Base-by-base conservation (phyloP, 2,888 invertebrate species). In the Cheilosia soror region DNA sequence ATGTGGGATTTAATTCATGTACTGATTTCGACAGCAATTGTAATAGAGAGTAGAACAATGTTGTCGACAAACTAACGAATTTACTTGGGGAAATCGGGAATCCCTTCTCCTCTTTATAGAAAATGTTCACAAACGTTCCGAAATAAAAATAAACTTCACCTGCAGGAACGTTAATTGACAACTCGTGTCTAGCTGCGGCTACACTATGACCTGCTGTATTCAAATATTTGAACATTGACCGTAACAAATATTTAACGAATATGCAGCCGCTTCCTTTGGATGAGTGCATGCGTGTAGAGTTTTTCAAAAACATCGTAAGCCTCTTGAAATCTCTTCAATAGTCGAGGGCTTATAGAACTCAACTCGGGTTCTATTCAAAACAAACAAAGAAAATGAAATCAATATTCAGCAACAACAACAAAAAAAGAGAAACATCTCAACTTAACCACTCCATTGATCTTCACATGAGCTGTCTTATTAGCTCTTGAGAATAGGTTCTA, bases 331-430 rank as follows among this genome's bases (percentile, higher is more conserved):
- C 77, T 68, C 66, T 62, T 53, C 53, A 66, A 57, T 66, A 78
- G 68, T 57, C 68, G 58, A 78, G 49, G 71, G 62, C 72, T 83
- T 78, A 42, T 42, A 13, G 37, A 49, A 55, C 57, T 72, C 66
- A 63, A 60, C 60, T 42, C 58, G 51, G 68, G 42, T 68, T 77
- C 71, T 49, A 60, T 82, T 77, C 71, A 77, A 82, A 77, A 71
- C 78, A 83, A 83, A 78, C 66, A 83, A 77, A 72, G 60, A 57
- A 78, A 72, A 47, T 78, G 66, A 78, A 83, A 83, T 78, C 78
- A 83, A 83, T 83, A 78, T 78, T 83, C 66, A 58, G 37, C 37
- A 68, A 33, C 40, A 63, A 65, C 5, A 69, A 44, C 53, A 47
- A 53, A 58, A 49, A 72, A 33, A 51, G n/a, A 42, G 11, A 72